Evolutionary conservation across 2,113 vertebrate genomes (phyloP), one percentile per base, ranked within the genome.

Genomic region (Cisticola juncidis): DNA sequence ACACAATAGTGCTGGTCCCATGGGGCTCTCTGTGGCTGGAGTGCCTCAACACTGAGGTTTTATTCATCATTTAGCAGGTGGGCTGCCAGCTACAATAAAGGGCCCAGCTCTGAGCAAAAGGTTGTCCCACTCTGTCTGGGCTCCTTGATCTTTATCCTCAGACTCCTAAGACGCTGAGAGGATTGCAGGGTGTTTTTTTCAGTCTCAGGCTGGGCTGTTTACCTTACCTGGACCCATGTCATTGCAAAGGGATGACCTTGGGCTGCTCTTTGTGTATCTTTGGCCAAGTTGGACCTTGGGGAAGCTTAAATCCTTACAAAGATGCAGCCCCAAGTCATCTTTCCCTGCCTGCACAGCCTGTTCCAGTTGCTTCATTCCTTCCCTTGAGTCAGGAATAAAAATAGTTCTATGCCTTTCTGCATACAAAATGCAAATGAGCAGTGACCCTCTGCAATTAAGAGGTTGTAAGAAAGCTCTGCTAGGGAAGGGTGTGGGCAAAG

Each of bases 161-260:
- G 94, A 78, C 89, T 81, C 48, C 31, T 97, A 90, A 95, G 90
- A 84, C 51, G 15, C 86, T 92, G 93, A 96, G 90, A 96, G 95
- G 95, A 97, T 95, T 95, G 71, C 51, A 79, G 77, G 42, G 38
- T 85, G 36, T 29, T 80, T 92, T 91, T 87, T 80, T 42, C 81
- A 62, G 73, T 51, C 80, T 72, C 12, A 7, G 69, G 45, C 90
- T 86, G n/a, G 54, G 40, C 11, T 48, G 60, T 23, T 82, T 71
- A 83, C 89, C 90, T 91, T 85, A 74, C 69, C 83, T 69, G 53
- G 79, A 68, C 83, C 50, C 64, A 29, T 22, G 12, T 42, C 51
- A 4, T 66, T 74, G 66, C 2, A 4, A 44, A 58, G 65, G 28
- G 66, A 8, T 48, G 38, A 78, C 76, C 84, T 72, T 77, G 66